Evolutionary conservation across 2,797 vertebrate genomes (phyloP).

Genomic region (Oreochromis grahami): DNA sequence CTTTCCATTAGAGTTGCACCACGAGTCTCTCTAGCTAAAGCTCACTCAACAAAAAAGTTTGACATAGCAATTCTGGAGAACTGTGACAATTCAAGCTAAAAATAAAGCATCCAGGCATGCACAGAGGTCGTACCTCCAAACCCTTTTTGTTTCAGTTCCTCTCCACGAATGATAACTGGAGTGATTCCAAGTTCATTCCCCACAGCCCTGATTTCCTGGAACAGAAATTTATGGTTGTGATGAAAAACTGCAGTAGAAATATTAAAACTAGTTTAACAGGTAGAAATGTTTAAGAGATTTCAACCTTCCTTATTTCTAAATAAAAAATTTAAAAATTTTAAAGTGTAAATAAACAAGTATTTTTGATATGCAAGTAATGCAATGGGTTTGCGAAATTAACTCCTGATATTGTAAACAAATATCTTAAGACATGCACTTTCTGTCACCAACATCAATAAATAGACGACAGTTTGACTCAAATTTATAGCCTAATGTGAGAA

Average conservation of each 20-base stretch:
- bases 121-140: conserved; percentile 85
- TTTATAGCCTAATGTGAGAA: not conserved
- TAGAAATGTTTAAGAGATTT: not conserved
- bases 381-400: not conserved
- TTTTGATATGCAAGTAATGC: not conserved
- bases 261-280: not conserved
- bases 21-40: not conserved
- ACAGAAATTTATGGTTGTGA: conserved; percentile 16
- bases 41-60: not conserved
- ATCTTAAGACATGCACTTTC: not conserved
- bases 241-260: not conserved
- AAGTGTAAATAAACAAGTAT: not conserved
- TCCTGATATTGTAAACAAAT: not conserved
- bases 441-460: not conserved
- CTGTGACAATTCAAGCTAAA: not conserved
- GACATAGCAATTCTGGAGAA: not conserved
- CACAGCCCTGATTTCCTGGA: conserved; percentile 91
- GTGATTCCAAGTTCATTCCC: conserved; percentile 86
- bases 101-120: not conserved
- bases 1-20: not conserved
- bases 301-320: not conserved
- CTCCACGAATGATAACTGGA: conserved; percentile 90
- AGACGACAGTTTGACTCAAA: not conserved
- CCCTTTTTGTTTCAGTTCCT: conserved; percentile 89
- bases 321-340: not conserved